Percentiles rank a stretch among this genome's conserved stretches.
Conservation (phyloP, 2,797 vertebrate genomes). For the Myotis planiceps region DNA sequence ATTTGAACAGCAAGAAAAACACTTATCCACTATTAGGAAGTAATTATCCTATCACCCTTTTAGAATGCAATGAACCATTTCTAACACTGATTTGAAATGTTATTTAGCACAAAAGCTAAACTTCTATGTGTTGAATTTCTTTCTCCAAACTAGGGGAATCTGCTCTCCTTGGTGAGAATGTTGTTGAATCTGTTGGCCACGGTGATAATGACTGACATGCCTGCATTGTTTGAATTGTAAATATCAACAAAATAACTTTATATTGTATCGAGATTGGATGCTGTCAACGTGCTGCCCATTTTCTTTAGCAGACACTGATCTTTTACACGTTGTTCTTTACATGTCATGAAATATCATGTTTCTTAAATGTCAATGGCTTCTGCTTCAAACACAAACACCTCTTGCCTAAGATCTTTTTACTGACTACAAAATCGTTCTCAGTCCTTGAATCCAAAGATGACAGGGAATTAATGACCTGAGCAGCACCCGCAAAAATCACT, state of each 20-base stretch:
- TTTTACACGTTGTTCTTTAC: neutral
- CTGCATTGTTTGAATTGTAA: neutral
- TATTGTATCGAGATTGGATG: neutral
- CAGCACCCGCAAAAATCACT: neutral
- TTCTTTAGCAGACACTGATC: neutral
- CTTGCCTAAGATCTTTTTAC: neutral
- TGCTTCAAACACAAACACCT: neutral
- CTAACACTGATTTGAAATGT: neutral
- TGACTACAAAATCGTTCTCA: neutral
- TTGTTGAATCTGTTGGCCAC: neutral
- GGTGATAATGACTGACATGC: neutral
- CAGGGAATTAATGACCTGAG: neutral
- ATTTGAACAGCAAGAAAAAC: conserved; percentile 20
- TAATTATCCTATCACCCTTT: neutral
- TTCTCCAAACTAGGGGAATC: neutral
- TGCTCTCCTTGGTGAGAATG: neutral
- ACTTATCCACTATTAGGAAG: neutral
- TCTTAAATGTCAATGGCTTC: neutral
- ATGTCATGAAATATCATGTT: neutral
- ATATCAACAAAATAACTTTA: neutral
- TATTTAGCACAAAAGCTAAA: neutral
- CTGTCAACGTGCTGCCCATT: neutral
- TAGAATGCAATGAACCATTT: neutral
- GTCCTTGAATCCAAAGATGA: neutral
- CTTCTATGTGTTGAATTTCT: neutral